phyloP scores from a whole-genome alignment of 2,797 vertebrate genomes.

The Bradypus variegatus region DNA sequence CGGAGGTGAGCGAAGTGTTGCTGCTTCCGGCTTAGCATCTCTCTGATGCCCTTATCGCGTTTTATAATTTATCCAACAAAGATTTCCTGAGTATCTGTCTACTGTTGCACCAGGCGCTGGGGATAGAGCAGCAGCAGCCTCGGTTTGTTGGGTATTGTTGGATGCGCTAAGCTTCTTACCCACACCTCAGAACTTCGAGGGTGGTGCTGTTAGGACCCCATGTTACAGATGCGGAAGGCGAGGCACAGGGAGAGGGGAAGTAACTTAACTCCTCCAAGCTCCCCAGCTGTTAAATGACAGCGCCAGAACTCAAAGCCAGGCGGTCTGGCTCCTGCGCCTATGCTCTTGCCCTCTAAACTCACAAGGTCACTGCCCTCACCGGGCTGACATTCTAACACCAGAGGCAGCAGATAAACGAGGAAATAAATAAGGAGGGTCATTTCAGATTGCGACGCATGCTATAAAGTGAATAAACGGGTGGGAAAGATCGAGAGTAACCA shows the following conservation, averaged over 20 bases:
- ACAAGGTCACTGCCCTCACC: neutral
- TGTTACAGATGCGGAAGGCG: fast-evolving
- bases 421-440: no score
- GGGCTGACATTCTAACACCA: neutral
- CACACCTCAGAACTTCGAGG: neutral
- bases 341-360: neutral
- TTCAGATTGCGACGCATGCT: neutral
- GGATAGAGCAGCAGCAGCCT: neutral
- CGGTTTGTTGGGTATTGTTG: neutral
- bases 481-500: neutral
- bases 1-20: neutral
- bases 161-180: neutral
- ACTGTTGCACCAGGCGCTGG: neutral
- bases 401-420: neutral
- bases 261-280: neutral
- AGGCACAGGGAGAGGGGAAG: neutral
- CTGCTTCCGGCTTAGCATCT: neutral
- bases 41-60: neutral
- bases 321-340: neutral
- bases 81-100: slow-evolving; percentile 40
- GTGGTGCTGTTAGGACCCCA: fast-evolving
- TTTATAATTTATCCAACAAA: slow-evolving; percentile 33
- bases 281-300: neutral
- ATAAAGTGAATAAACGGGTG: neutral
- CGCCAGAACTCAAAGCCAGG: neutral